These are phyloP conservation scores for Pelobates fuscus DNA, from an alignment of 2,113 vertebrate species.

Conservation along the genomic window DNA sequence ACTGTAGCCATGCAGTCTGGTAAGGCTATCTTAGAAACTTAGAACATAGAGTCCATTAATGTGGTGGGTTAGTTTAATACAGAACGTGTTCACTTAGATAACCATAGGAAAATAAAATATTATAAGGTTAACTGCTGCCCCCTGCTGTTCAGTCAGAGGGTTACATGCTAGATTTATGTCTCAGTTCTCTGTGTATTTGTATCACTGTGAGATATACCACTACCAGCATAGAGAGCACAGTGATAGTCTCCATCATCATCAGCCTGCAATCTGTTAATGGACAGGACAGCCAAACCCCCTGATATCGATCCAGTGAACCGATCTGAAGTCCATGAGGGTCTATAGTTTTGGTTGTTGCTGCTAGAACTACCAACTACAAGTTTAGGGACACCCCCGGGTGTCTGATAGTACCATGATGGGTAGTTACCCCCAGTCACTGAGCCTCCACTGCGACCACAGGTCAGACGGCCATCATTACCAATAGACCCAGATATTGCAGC, in stretches of 20 bases:
- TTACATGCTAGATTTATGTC: neutral
- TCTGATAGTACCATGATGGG: constrained; percentile 9
- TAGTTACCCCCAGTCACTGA: constrained; percentile 6
- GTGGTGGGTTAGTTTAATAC: too few species aligned
- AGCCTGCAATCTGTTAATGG: too few species aligned
- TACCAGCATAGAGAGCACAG: too few species aligned
- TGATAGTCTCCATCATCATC: too few species aligned
- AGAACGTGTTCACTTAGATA: too few species aligned
- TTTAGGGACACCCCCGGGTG: constrained; percentile 7
- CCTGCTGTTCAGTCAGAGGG: neutral
- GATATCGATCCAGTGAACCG: constrained; percentile 16
- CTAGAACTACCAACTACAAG: constrained; percentile 13
- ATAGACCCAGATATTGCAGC: neutral
- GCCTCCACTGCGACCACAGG: constrained; percentile 5
- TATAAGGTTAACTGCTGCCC: too few species aligned
- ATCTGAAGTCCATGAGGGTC: constrained; percentile 21
- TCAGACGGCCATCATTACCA: neutral
- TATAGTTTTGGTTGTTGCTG: neutral
- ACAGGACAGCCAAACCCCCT: neutral
- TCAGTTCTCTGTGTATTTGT: neutral
- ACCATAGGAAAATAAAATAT: too few species aligned
- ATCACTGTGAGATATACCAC: neutral
- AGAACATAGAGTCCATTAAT: too few species aligned
- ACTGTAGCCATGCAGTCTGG: too few species aligned
- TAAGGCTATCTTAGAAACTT: too few species aligned